Evolutionary conservation across 64 coral and sea anemone species (phyloP), one percentile per base, ranked within the genome.

Genomic region (Catalaphyllia jardinei): DNA sequence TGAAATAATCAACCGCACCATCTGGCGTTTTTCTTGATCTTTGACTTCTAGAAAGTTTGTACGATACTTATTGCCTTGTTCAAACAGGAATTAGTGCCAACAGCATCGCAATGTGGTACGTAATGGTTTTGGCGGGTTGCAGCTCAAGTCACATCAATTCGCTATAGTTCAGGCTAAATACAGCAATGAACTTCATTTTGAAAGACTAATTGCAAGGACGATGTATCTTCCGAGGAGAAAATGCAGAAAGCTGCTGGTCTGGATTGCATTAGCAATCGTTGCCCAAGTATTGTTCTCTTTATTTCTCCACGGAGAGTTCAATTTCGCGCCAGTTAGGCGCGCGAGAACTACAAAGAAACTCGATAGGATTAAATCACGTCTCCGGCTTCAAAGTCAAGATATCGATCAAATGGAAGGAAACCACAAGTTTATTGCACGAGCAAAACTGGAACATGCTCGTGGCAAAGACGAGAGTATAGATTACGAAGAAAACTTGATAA

Each of bases 221-320:
- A 90, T 90, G 88, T 2, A 65, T 54, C 52, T 50, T 35, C 63
- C 46, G 25, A 72, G 88, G 39, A 90, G 71, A 73, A 90, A 81
- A 80, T 90, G 65, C 51, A 52, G 51, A 52, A 90, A 80, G 67
- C 6, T 90, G n/a, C 61, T 79, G 1, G 54, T 52, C 30, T 90
- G 88, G 88, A 81, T 90, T 57, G 69, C 12, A 31, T 38, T 90
- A 1, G 63, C 71, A 2, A 50, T 57, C 19, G 50, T 69, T 57
- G 88, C 64, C 15, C 88, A 90, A 81, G 25, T 82, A 51, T 22
- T 90, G 51, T 59, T 90, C 12, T 73, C 77, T n/a, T 54, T 80
- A 11, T 31, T 90, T 69, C 31, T 90, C 0, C 71, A 73, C 15
- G 79, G 63, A 54, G 88, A 90, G 71, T 90, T 82, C 42, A 80